Base-by-base conservation (phyloP, 2,888 invertebrate genomes). In the Caenorhabditis doughertyi region DNA sequence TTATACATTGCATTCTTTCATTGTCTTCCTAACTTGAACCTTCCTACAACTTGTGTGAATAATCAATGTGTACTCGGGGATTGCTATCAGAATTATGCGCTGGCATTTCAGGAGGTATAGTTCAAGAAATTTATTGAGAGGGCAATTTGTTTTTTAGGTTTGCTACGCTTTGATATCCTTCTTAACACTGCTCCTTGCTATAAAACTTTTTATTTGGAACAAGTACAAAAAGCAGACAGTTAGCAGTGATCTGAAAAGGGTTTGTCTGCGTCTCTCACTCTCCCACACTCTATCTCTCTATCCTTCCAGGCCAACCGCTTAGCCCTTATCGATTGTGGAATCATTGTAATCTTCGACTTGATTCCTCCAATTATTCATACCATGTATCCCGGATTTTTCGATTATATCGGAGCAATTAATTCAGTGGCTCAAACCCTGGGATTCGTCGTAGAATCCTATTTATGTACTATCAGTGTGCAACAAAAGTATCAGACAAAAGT, bases 191-290 rank as follows among this genome's bases (percentile, higher is more conserved):
- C n/a, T 56, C 18, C 11, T 56, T 7, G n/a, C 18, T 8, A 18
- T 56, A 0, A 58, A 58, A 42, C 16, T 58, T 16, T 53, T 53
- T 39, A 25, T 67, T 23, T 67, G 67, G 67, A 67, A 67, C 35
- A 51, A 32, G 16, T 35, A 23, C 25, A 67, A 53, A 9, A 67
- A 51, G 7, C 32, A 51, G 3, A 53, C 5, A 2, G 51, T 39
- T 2, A 67, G 13, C 25, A 4, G n/a, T 2, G 67, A 67, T 13
- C 25, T 67, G 18, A 23, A 18, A 23, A n/a, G 39, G n/a, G 67
- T 67, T 21, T 13, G 62, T n/a, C n/a, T n/a, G n/a, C n/a, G 18
- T n/a, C 47, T n/a, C 2, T 2, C 7, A 21, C 9, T 25, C 29
- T 32, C 23, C 16, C 2, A n/a, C 1, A 29, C 27, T 27, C n/a